These are phyloP conservation scores for Phalangium opilio DNA, from an alignment of 2,888 invertebrate genomes.

Conservation along the genomic window DNA sequence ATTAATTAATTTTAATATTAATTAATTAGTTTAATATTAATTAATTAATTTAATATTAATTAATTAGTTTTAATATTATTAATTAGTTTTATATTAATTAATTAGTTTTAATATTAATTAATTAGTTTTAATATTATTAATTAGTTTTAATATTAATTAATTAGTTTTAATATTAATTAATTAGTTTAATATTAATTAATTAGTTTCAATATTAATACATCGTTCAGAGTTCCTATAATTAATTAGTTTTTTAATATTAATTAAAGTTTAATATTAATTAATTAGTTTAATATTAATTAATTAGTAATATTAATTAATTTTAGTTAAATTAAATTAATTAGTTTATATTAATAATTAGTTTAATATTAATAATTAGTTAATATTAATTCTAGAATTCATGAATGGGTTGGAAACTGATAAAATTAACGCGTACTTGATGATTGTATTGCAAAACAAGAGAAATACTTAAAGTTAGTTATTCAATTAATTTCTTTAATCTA, in stretches of 20 bases:
- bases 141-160: not conserved
- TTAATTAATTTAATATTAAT: not conserved
- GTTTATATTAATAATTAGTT: too few relatives aligned
- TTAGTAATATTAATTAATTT: too few relatives aligned
- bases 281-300: too few relatives aligned
- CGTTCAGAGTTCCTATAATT: too few relatives aligned
- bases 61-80: too few relatives aligned
- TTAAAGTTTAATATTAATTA: too few relatives aligned
- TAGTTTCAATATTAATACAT: too few relatives aligned
- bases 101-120: too few relatives aligned
- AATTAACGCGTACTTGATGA: slow-evolving; percentile 74
- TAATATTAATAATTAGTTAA: slow-evolving; percentile 8
- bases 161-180: too few relatives aligned
- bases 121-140: not conserved
- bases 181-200: slow-evolving; percentile 5
- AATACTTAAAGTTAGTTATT: slow-evolving; percentile 45
- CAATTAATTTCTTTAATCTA: not conserved
- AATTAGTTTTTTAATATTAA: too few relatives aligned
- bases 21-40: not conserved
- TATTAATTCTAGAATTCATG: slow-evolving; percentile 49
- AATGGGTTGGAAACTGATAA: slow-evolving; percentile 84
- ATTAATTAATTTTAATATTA: too few relatives aligned
- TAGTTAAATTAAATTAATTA: not conserved
- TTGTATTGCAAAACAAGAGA: slow-evolving; percentile 66
- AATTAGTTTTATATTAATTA: not conserved